Evolutionary conservation across 2,888 invertebrate genomes (phyloP).

Genomic region (Lobophora halterata): DNA sequence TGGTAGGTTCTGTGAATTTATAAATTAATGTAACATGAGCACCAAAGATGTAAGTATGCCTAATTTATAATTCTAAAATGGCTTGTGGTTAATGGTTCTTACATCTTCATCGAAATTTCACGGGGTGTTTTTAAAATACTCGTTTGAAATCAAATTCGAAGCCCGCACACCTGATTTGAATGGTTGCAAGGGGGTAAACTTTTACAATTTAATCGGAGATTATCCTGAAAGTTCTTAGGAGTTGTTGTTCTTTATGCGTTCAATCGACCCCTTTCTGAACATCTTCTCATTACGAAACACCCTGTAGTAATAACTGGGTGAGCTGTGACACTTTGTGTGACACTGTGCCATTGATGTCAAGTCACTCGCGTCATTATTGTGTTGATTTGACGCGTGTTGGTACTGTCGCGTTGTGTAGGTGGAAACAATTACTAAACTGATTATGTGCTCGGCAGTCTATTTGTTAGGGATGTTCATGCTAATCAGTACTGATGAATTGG

Average conservation of each 20-base stretch:
- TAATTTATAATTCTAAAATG: too few species aligned
- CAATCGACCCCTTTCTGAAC: conserved; percentile 1
- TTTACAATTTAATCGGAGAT: too few species aligned
- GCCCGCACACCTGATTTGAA: too few species aligned
- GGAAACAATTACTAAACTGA: conserved; percentile 17
- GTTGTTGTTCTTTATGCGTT: conserved; percentile 14
- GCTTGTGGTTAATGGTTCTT: too few species aligned
- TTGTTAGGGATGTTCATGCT: conserved; percentile 10
- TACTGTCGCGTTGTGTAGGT: conserved; percentile 13
- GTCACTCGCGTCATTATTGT: conserved; percentile 22
- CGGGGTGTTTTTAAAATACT: too few species aligned
- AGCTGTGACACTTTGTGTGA: too few species aligned
- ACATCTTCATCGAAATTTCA: too few species aligned
- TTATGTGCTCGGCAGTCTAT: conserved; percentile 12
- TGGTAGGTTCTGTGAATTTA: not conserved
- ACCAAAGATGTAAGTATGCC: too few species aligned
- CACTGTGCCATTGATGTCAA: conserved; percentile 23
- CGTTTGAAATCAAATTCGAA: too few species aligned
- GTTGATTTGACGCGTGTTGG: conserved; percentile 31
- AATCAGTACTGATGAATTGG: conserved; percentile 5
- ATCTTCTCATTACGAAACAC: conserved; percentile 2
- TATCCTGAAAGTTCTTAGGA: too few species aligned
- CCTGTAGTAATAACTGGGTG: conserved; percentile 1
- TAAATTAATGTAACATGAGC: not conserved
- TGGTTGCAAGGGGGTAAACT: too few species aligned